Evolutionary conservation across 53 echinoderm and acorn worm species (phyloP).

Genomic region (Echinometra lucunter): DNA sequence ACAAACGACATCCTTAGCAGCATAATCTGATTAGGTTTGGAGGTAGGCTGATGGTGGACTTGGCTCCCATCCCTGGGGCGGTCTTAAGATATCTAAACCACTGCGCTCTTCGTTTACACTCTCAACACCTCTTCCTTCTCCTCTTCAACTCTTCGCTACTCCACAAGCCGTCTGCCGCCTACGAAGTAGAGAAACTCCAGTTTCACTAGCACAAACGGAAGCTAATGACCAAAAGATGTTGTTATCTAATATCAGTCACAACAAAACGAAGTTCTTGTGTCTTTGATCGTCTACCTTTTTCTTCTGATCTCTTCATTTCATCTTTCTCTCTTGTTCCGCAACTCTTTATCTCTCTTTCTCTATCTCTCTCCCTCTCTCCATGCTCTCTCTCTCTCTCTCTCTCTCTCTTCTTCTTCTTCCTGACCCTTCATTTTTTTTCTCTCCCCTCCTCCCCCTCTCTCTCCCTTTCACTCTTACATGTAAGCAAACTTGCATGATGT

Average conservation of each 20-base stretch:
- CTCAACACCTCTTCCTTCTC: background rate
- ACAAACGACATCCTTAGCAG: conserved; percentile 52
- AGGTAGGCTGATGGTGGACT: conserved; percentile 1
- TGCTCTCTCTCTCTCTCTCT: background rate
- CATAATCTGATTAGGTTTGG: conserved; percentile 51
- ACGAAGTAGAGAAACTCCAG: conserved; percentile 18
- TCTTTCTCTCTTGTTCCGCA: background rate
- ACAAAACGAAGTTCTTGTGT: background rate
- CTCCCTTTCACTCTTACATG: background rate
- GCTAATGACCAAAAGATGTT: conserved; percentile 51
- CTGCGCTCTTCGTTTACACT: conserved; percentile 49
- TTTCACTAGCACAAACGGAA: conserved; percentile 38
- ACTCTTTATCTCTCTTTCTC: background rate
- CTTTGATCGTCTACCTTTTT: background rate
- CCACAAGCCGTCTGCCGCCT: conserved; percentile 34
- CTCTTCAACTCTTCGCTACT: conserved; percentile 49
- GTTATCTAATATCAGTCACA: conserved; percentile 28
- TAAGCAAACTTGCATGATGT: background rate
- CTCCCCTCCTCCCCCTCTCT: background rate
- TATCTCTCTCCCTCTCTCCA: background rate
- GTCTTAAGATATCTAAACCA: conserved; percentile 45
- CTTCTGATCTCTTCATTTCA: background rate
- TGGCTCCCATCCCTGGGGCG: conserved; percentile 37
- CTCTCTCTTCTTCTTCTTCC: background rate
- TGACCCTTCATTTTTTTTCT: background rate